phyloP scores from a whole-genome alignment of 2,888 invertebrate genomes.

The Agrochola lota region DNA sequence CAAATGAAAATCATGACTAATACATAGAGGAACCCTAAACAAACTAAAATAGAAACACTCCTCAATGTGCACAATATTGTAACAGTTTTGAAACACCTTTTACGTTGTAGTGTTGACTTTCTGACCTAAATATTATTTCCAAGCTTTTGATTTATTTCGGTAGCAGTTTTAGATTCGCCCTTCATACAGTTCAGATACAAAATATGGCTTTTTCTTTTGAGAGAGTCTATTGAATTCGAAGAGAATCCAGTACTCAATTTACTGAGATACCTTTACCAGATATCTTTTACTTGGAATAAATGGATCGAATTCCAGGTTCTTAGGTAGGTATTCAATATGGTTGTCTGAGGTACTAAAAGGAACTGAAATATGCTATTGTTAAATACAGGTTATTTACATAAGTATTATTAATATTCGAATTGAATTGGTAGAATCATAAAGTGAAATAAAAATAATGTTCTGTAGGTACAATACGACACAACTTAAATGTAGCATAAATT shows the following conservation, averaged over 20 bases:
- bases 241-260: conserved; percentile 16
- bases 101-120: conserved; percentile 51
- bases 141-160: conserved; percentile 14
- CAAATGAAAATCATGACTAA: conserved; percentile 48
- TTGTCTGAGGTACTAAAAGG: neutral
- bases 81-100: conserved; percentile 48
- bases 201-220: conserved; percentile 19
- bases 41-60: conserved; percentile 22
- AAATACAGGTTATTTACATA: neutral
- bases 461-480: too few relatives aligned
- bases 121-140: conserved; percentile 42
- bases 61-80: conserved; percentile 2
- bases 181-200: conserved; percentile 18
- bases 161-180: conserved; percentile 13
- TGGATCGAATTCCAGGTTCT: conserved; percentile 11
- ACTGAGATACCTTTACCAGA: conserved; percentile 29
- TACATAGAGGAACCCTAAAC: conserved; percentile 13
- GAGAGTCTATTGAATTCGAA: conserved; percentile 13
- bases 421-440: neutral
- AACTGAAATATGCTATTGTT: neutral
- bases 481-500: too few relatives aligned
- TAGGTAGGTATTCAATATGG: conserved; percentile 8
- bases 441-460: too few relatives aligned
- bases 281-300: conserved; percentile 13
- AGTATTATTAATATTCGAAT: neutral